These are phyloP conservation scores for Chrysomela aeneicollis DNA, from an alignment of 2,888 invertebrate genomes.

Conservation along the genomic window DNA sequence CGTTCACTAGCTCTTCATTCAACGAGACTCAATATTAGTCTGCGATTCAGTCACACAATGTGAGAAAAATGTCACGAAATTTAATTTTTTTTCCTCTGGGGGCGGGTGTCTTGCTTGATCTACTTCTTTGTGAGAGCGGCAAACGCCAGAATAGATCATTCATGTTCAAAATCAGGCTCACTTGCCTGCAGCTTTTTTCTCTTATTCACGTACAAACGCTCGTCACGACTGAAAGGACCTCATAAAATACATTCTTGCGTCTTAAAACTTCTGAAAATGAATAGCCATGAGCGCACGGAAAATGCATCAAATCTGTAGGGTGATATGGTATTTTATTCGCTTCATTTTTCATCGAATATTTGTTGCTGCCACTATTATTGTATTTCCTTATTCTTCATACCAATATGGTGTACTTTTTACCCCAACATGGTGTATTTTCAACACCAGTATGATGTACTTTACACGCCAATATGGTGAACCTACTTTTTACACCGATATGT, in stretches of 20 bases:
- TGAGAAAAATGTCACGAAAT: background rate
- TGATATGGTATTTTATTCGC: too few species aligned
- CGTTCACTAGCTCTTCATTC: too few species aligned
- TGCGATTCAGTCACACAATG: too few species aligned
- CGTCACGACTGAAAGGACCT: background rate
- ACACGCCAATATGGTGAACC: too few species aligned
- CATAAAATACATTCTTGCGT: slow-evolving; percentile 4
- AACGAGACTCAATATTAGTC: too few species aligned
- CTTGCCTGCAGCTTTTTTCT: background rate
- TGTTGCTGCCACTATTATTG: too few species aligned
- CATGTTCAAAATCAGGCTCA: background rate
- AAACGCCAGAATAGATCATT: background rate
- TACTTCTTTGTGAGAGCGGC: background rate
- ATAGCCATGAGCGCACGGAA: background rate
- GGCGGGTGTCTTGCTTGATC: background rate
- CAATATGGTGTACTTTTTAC: too few species aligned
- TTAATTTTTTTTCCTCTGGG: background rate
- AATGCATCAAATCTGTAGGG: background rate
- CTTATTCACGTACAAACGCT: background rate
- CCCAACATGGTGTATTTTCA: too few species aligned
- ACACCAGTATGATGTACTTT: too few species aligned
- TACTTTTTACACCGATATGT: too few species aligned
- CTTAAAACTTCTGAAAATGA: slow-evolving; percentile 9
- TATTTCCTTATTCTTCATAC: too few species aligned
- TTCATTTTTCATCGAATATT: too few species aligned